Percentiles rank a stretch among this genome's conserved stretches.
Evolutionary conservation across 1,140 invertebrate genomes (phyloP).

Genomic region (Zaprionus ghesquierei): DNA sequence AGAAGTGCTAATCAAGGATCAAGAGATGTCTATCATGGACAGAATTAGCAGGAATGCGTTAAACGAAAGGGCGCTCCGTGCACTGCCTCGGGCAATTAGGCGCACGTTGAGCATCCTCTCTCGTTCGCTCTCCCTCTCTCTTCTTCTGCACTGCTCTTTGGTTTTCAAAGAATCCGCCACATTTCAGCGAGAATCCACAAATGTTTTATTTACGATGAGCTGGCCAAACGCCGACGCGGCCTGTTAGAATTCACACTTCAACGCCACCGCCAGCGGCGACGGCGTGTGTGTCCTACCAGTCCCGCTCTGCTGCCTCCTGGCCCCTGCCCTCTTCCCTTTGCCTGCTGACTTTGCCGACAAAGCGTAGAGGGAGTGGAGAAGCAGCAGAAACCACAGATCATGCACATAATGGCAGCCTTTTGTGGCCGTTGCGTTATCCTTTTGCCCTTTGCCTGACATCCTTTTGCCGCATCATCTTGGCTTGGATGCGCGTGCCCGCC

Average conservation of each 20-base stretch:
- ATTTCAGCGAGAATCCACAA: conserved; percentile 56
- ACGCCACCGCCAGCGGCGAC: conserved; percentile 32
- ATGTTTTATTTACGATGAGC: conserved; percentile 65
- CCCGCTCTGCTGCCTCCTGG: background rate
- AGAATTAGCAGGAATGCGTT: conserved; percentile 75
- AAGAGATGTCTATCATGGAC: conserved; percentile 33
- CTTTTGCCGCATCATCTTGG: conserved; percentile 31
- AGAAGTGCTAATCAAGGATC: conserved; percentile 66
- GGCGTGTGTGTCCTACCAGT: conserved; percentile 67
- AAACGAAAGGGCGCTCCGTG: conserved; percentile 56
- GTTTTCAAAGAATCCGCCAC: conserved; percentile 63
- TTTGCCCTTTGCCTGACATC: conserved; percentile 47
- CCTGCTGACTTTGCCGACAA: conserved; percentile 61
- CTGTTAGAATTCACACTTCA: conserved; percentile 80
- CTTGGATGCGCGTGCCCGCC: conserved; percentile 47
- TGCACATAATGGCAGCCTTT: conserved; percentile 72
- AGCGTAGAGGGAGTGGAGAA: conserved; percentile 36
- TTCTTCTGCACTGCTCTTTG: conserved; percentile 13
- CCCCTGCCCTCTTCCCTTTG: background rate
- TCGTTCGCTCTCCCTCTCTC: background rate
- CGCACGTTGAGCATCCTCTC: conserved; percentile 9
- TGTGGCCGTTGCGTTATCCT: conserved; percentile 48
- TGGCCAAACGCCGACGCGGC: conserved; percentile 40
- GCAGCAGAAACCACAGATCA: conserved; percentile 70
- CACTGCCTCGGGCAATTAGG: conserved; percentile 49